A percentile compares a stretch with the other conserved stretches of the same genome.
Evolutionary conservation across 2,888 invertebrate species (phyloP).

Genomic region (Caenorhabditis afra): DNA sequence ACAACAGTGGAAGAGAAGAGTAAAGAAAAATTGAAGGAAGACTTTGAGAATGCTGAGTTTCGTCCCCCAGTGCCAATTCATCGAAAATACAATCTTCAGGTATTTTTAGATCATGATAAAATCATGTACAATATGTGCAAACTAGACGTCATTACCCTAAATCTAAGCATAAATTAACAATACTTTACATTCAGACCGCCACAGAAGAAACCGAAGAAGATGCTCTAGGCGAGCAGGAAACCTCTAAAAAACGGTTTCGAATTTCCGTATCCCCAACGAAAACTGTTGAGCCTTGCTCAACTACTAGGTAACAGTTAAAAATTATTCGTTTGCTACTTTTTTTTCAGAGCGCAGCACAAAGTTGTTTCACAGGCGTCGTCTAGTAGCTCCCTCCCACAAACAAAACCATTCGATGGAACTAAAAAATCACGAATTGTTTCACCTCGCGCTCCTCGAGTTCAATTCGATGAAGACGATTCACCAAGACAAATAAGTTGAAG

Average conservation of each 20-base stretch:
- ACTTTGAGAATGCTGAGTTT: conserved; percentile 22
- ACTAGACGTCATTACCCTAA: no score
- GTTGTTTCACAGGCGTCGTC: conserved; percentile 69
- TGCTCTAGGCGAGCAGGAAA: no score
- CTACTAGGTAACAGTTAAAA: conserved; percentile 45
- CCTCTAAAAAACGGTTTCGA: conserved; percentile 73
- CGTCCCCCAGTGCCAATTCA: conserved; percentile 61
- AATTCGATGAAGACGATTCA: conserved; percentile 78
- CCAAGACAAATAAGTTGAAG: conserved; percentile 64
- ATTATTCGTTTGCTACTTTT: neutral
- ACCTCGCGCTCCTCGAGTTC: conserved; percentile 75
- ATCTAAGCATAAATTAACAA: no score
- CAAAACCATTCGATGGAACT: conserved; percentile 31
- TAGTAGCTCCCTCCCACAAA: conserved; percentile 63
- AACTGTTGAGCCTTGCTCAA: conserved; percentile 59
- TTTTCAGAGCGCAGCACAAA: conserved; percentile 58
- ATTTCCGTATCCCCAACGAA: conserved; percentile 79
- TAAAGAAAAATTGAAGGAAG: conserved; percentile 13
- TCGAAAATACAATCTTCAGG: conserved; percentile 54
- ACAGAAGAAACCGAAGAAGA: conserved; percentile 24
- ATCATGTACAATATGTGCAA: no score
- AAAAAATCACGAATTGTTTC: conserved; percentile 50
- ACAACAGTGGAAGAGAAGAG: conserved; percentile 41
- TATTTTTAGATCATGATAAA: neutral
- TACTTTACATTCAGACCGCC: neutral